A percentile compares a stretch with the other conserved stretches of the same genome.
phyloP scores from a whole-genome alignment of 2,888 invertebrate species.

The Crossocerus cetratus region DNA sequence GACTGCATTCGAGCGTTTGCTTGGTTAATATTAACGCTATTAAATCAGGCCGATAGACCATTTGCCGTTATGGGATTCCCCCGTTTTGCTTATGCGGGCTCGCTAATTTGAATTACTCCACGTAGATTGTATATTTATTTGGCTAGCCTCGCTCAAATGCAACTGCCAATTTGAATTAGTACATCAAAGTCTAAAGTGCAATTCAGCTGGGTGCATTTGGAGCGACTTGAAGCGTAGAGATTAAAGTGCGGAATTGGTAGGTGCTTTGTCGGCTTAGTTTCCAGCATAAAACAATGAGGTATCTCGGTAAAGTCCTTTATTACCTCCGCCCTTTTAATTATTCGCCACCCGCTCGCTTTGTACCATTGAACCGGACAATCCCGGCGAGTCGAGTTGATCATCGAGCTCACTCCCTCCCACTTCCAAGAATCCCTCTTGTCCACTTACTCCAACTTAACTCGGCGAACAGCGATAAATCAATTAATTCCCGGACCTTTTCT shows the following conservation, averaged over 20 bases:
- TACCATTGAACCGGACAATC: conserved; percentile 14
- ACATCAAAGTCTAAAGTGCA: background rate
- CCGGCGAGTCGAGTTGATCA: background rate
- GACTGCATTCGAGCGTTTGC: conserved; percentile 60
- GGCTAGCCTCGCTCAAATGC: background rate
- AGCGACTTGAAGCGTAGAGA: background rate
- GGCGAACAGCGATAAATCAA: conserved; percentile 45
- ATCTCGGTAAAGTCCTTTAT: conserved; percentile 11
- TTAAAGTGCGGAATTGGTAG: background rate
- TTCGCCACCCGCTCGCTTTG: conserved; percentile 16
- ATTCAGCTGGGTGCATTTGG: background rate
- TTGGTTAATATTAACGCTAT: conserved; percentile 66
- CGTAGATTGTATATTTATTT: background rate
- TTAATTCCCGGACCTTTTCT: conserved; percentile 50
- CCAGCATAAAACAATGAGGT: conserved; percentile 3
- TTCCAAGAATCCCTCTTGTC: background rate
- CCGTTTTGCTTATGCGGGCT: conserved; percentile 31
- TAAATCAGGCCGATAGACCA: conserved; percentile 44
- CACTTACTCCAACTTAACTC: conserved; percentile 8
- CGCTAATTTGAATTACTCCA: conserved; percentile 49
- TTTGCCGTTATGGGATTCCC: conserved; percentile 3
- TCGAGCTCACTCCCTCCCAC: background rate
- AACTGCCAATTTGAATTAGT: background rate
- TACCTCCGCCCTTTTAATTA: conserved; percentile 30
- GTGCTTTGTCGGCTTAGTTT: background rate